These are phyloP conservation scores for Anarhynchus alexandrinus DNA, from an alignment of 2,113 vertebrate species.

Conservation along the genomic window DNA sequence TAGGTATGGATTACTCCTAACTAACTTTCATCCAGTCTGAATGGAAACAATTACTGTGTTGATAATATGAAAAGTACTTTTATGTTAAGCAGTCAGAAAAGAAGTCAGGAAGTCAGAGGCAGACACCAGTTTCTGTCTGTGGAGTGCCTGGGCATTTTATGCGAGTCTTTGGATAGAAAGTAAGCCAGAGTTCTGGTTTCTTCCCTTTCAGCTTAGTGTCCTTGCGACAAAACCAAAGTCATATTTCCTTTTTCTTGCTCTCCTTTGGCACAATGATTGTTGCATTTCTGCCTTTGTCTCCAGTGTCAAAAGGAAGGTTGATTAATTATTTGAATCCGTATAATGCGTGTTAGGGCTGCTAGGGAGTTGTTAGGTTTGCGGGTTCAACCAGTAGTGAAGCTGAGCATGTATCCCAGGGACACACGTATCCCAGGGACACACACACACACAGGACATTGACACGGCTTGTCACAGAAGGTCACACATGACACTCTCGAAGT, in stretches of 20 bases:
- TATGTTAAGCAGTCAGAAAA: background rate
- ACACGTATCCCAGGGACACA: rapidly evolving
- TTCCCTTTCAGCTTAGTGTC: background rate
- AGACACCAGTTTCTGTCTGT: background rate
- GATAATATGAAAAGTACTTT: background rate
- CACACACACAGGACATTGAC: background rate
- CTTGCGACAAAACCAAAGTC: background rate
- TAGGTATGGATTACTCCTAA: background rate
- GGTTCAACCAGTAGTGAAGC: background rate
- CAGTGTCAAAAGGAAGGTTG: background rate
- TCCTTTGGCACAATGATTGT: background rate
- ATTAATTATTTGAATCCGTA: background rate
- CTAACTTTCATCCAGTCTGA: background rate
- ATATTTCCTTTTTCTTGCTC: background rate
- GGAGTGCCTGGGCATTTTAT: background rate
- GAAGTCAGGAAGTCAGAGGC: background rate
- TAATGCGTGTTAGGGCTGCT: background rate
- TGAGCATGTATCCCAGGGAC: background rate
- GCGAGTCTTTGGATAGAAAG: background rate
- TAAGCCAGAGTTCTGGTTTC: background rate
- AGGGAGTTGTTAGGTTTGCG: background rate
- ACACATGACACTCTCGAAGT: rapidly evolving
- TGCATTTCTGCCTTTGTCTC: background rate
- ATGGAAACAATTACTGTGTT: background rate
- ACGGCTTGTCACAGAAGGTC: background rate